These are phyloP conservation scores for Fratercula arctica DNA, from an alignment of 2,797 vertebrate species.

Conservation along the genomic window DNA sequence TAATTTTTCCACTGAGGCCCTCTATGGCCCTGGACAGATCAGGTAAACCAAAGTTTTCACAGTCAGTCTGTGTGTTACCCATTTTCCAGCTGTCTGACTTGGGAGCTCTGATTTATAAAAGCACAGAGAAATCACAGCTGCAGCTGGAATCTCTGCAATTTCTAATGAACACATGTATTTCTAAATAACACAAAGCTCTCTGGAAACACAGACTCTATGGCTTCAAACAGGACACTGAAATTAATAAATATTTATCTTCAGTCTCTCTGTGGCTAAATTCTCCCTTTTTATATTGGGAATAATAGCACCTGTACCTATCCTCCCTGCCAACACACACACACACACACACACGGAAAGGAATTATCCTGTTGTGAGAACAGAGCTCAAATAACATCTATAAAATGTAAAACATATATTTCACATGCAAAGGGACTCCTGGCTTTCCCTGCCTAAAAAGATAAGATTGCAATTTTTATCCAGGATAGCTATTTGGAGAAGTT, in stretches of 20 bases:
- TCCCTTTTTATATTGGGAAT: not conserved
- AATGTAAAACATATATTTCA: not conserved
- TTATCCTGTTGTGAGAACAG: not conserved
- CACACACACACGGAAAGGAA: not conserved
- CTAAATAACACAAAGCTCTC: not conserved
- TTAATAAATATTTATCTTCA: conserved; percentile 35
- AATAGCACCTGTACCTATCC: not conserved
- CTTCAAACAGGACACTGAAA: conserved; percentile 16
- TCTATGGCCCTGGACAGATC: not conserved
- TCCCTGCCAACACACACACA: not conserved
- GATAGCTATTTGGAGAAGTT: not conserved
- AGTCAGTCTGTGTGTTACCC: not conserved
- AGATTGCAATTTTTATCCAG: not conserved
- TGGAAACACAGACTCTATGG: not conserved
- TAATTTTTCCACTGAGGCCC: not conserved
- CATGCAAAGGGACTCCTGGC: not conserved
- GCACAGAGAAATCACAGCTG: not conserved
- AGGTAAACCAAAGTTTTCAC: not conserved
- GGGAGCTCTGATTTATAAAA: not conserved
- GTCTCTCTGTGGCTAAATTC: not conserved
- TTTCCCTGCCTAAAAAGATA: not conserved
- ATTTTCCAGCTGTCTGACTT: not conserved
- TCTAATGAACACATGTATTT: not conserved
- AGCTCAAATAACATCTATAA: not conserved
- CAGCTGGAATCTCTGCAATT: not conserved